Evolutionary conservation across 2,888 invertebrate species (phyloP), one percentile per base, ranked within the genome.

Genomic region (Deilephila elpenor): DNA sequence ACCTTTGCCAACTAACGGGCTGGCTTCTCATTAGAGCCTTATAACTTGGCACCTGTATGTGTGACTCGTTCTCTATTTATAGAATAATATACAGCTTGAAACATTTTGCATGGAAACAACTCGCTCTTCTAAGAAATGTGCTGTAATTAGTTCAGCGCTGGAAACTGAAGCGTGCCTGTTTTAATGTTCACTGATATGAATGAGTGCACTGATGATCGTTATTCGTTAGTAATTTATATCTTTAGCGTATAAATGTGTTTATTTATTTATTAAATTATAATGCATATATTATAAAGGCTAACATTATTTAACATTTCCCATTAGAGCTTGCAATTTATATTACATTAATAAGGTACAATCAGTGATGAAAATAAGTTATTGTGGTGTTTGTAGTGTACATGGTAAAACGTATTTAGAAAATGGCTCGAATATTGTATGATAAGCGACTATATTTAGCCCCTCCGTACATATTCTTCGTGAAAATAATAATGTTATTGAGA

Each of bases 31-130:
- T 67, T 67, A 51, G 25, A 67, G 67, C 51, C 5, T 67, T 67
- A 67, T 51, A 51, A 67, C 67, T 67, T 67, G 67, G 67, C 67
- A 67, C 67, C 71, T 64, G 71, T 73, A 74, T 74, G 72, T 73
- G 53, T 60, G 61, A 59, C 29, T 64, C 61, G 34, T 56, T 34
- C 44, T 17, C 4, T 67, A 67, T 67, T 59, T 71, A 70, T 73
- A 44, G 51, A 59, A 73, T 61, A 70, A 60, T 71, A 62, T 72
- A 62, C 29, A 64, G 71, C 62, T 59, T 34, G 71, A 17, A 72
- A 75, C 72, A 75, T 67, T 67, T 51, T 51, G 44, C 51, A 25
- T 25, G 67, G 60, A 17, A 60, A 60, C 29, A 14, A 25, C 56
- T 56, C 44, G 44, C 44, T 44, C 44, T 14, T 56, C 56, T 56